Evolutionary conservation across 2,797 vertebrate genomes (phyloP), one percentile per base, ranked within the genome.

Genomic region (Falco biarmicus): DNA sequence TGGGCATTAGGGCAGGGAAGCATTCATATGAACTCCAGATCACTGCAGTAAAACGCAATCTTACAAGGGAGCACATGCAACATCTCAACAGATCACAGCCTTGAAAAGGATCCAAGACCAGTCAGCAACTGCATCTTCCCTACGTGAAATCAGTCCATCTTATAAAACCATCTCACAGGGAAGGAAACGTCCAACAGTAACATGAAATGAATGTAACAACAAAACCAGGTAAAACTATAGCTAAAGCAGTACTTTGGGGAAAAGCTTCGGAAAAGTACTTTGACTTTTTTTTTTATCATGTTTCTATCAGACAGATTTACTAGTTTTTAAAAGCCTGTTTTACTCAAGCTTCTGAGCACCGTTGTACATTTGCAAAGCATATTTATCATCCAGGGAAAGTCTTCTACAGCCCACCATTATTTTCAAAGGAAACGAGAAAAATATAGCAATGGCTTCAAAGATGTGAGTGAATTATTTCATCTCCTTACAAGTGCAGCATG

Each of bases 371-470:
- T 85, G 48, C 54, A 88, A 87, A 91, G 37, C 5, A 0, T 32
- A 75, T 74, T 92, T 78, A 71, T 56, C 61, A 87, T 47, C 69
- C 28, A 65, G 47, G 21, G 65, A 53, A 77, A 71, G 32, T 37
- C 59, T 80, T 77, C 65, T 54, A 12, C 61, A 83, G 43, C 56
- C 45, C 41, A 83, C n/a, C 8, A 1, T 61, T 83, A 65, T 87
- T 93, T 89, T 48, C 65, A 87, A 69, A 91, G 56, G 22, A 76
- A 84, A 90, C 66, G 51, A 56, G 66, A 24, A 95, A 94, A 90
- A 83, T 51, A 87, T 57, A 65, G 79, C 53, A 83, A 78, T 85
- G 51, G 20, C 59, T 76, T 93, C 82, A 93, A 94, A 70, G 28
- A 84, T 50, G 45, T 8, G 53, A 90, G 45, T 41, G 69, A 83